Base-by-base conservation (phyloP, 2,888 invertebrate species). In the Erannis defoliaria region DNA sequence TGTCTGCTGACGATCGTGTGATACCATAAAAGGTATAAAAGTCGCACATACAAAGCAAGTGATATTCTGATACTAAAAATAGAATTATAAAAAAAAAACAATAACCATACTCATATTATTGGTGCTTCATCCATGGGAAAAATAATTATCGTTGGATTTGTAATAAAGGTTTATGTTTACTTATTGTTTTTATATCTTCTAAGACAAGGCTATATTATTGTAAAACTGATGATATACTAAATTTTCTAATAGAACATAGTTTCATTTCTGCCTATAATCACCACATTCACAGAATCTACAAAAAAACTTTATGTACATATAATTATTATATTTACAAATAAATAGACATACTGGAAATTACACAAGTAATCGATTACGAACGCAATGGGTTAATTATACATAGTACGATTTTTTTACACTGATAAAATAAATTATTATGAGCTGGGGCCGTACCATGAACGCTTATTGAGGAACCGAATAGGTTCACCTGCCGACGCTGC, bases 161-260 rank as follows among this genome's bases (percentile, higher is more conserved):
- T 83, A 80, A 78, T 80, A 79, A 80, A 82, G 72, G 77, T 85
- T 84, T 81, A 84, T 82, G 78, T 85, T 84, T 85, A 85, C 78
- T 81, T 76, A 75, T 78, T 84, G 79, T 87, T 81, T 86, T 82
- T 82, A 78, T 85, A 77, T 80, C 72, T 78, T 80, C 71, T 78
- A 84, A 84, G 80, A 78, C 77, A 83, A 83, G 78, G 78, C 80
- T 88, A 83, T 85, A 85, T 86, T 85, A 85, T 86, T 89, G 85
- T 88, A 84, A 88, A 88, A 85, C 83, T 85, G 81, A 82, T 80
- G 76, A 88, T 84, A 87, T 85, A 91, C 89, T 87, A 90, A 88
- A 89, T 89, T 90, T 91, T 90, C 82, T 89, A 90, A 87, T 88
- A 81, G 60, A 76, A 54, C 60, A 51, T 79, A 59, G 81, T 86